Base-by-base conservation (phyloP, 37 sponge, comb jelly and placozoan species). In the Hexactinellida sp. region DNA sequence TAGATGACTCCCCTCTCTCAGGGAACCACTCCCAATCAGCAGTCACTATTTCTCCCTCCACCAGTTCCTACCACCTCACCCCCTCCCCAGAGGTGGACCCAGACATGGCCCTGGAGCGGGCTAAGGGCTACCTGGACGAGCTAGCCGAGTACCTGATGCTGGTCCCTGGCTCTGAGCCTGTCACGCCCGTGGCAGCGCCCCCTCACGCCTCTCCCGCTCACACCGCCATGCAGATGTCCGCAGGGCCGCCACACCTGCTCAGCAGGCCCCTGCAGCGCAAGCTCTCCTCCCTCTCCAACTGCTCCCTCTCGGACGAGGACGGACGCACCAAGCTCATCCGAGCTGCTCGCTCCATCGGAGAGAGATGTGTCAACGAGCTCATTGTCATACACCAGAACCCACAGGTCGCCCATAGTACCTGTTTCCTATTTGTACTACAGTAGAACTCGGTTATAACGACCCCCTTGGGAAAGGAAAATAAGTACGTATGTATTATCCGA, bases 251-350 rank as follows among this genome's bases (percentile, higher is more conserved):
- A 63, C 76, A 63, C 76, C 21, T 71, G 54, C 90, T 97, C 38
- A 91, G 91, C n/a, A 88, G 91, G 36, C 95, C 94, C 38, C 91
- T 97, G 91, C 88, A 92, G 5, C 91, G 92, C 85, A 97, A 97
- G 84, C 88, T 97, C 36, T 92, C 89, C 38, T 63, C 88, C 9
- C 84, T 93, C 3, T 84, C 93, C 37, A 92, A 90, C 86, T 89
- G 92, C 52, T 95, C 93, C 87, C 86, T 95, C 3, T 37, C 91
- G 37, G 95, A 97, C 71, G 83, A 52, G 28, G 98, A 95, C 32
- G 98, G 98, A 21, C 88, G 93, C 32, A 86, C 86, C 36, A 85
- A 91, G 36, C 86, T 87, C 1, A 83, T 97, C 55, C 54, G 91
- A n/a, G 90, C 94, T 36, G 91, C 94, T 39, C 89, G 92, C 41